Conservation (phyloP, 2,797 vertebrate genomes). For the Phyllotis vaccarum region DNA sequence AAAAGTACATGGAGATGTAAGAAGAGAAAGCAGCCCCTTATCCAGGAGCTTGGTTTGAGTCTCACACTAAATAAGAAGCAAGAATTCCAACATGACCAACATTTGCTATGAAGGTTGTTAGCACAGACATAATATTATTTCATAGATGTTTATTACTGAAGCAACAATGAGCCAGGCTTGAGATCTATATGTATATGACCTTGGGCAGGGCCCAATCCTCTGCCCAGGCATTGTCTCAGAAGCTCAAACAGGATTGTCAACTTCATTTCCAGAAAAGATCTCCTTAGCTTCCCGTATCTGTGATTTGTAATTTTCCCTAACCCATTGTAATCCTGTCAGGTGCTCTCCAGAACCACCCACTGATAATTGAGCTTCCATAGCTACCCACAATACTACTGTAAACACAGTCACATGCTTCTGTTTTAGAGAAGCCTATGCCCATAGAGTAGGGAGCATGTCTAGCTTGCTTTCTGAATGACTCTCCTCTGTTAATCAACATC, state of each 20-base stretch:
- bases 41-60: not conserved
- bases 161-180: not conserved
- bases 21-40: not conserved
- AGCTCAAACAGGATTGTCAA: not conserved
- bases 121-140: not conserved
- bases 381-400: not conserved
- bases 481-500: not conserved
- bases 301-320: not conserved
- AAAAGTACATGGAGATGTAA: not conserved
- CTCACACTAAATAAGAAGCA: not conserved
- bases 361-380: not conserved
- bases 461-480: not conserved
- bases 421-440: not conserved
- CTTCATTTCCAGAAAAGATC: not conserved
- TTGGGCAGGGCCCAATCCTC: not conserved
- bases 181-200: not conserved
- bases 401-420: not conserved
- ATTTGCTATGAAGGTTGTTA: not conserved
- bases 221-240: not conserved
- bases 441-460: not conserved
- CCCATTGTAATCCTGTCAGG: not conserved
- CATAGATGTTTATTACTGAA: not conserved
- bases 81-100: not conserved
- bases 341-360: not conserved
- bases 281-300: not conserved